Percentiles rank a stretch among this genome's conserved stretches.
These are phyloP conservation scores for Meta bourneti DNA, from an alignment of 2,888 invertebrate species.

Conservation along the genomic window DNA sequence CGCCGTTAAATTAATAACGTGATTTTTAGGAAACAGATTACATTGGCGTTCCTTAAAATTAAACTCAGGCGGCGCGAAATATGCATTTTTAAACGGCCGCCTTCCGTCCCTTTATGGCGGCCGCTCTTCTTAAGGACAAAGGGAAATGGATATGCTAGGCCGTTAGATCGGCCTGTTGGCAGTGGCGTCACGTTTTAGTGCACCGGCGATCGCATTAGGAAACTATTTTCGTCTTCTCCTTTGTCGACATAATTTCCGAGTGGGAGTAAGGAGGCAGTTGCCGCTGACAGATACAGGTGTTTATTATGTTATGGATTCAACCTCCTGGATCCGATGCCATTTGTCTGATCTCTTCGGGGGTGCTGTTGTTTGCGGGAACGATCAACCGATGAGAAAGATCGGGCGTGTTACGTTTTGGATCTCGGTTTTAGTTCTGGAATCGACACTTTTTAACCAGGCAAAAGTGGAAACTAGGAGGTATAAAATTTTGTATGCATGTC, in stretches of 20 bases:
- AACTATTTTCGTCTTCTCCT: slow-evolving; percentile 31
- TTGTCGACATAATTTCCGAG: slow-evolving; percentile 45
- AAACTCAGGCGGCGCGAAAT: neutral
- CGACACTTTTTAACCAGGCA: too few species aligned
- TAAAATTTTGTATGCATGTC: too few species aligned
- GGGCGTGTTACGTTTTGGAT: too few species aligned
- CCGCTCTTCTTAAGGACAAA: neutral
- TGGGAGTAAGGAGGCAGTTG: slow-evolving; percentile 32
- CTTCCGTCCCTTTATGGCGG: neutral
- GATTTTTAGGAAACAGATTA: neutral
- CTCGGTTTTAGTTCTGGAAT: too few species aligned
- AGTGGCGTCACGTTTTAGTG: slow-evolving; percentile 39
- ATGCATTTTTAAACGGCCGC: neutral
- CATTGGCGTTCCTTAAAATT: neutral
- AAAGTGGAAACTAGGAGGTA: neutral
- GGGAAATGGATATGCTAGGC: neutral
- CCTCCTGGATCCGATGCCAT: slow-evolving; percentile 19
- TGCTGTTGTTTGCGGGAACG: too few species aligned
- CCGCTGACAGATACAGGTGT: slow-evolving; percentile 54
- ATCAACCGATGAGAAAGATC: too few species aligned
- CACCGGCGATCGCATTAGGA: slow-evolving; percentile 29
- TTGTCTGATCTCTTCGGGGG: slow-evolving; percentile 2
- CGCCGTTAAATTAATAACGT: neutral
- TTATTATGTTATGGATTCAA: slow-evolving; percentile 44
- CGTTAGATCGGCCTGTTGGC: neutral